These are phyloP conservation scores for Dendrolimus punctatus DNA, from an alignment of 1,140 invertebrate genomes.

Conservation along the genomic window DNA sequence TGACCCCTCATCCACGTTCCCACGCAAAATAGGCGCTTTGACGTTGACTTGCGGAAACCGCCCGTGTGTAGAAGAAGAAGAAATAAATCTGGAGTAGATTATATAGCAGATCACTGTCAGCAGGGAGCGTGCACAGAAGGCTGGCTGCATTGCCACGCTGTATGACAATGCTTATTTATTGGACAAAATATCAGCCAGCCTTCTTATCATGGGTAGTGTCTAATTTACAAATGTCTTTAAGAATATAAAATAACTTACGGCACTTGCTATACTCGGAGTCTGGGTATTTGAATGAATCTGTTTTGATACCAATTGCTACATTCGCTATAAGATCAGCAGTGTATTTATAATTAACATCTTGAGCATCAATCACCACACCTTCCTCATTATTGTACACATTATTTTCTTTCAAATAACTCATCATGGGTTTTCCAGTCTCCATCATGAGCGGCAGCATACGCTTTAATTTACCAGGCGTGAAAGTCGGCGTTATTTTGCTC, in stretches of 20 bases:
- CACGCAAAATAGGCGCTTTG: no score
- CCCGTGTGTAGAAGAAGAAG: no score
- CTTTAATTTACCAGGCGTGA: slow-evolving; percentile 11
- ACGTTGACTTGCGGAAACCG: no score
- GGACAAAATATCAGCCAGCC: no score
- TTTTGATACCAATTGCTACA: slow-evolving; percentile 71
- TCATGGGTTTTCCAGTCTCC: slow-evolving; percentile 15
- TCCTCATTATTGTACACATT: slow-evolving; percentile 16
- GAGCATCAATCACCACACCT: slow-evolving; percentile 39
- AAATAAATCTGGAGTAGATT: no score
- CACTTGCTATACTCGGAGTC: slow-evolving; percentile 47
- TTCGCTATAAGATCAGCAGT: slow-evolving; percentile 73
- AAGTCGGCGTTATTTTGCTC: slow-evolving; percentile 12
- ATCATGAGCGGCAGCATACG: slow-evolving; percentile 19
- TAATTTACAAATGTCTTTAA: slow-evolving; percentile 1
- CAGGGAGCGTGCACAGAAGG: no score
- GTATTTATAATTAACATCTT: slow-evolving; percentile 41
- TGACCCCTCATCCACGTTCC: no score
- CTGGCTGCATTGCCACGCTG: no score
- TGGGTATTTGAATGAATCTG: slow-evolving; percentile 59
- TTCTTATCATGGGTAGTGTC: not conserved
- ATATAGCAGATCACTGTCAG: no score
- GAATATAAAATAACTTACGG: slow-evolving; percentile 38
- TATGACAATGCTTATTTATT: no score
- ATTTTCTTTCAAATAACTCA: slow-evolving; percentile 14